Evolutionary conservation across 2,888 invertebrate species (phyloP).

Genomic region (Aelia acuminata): DNA sequence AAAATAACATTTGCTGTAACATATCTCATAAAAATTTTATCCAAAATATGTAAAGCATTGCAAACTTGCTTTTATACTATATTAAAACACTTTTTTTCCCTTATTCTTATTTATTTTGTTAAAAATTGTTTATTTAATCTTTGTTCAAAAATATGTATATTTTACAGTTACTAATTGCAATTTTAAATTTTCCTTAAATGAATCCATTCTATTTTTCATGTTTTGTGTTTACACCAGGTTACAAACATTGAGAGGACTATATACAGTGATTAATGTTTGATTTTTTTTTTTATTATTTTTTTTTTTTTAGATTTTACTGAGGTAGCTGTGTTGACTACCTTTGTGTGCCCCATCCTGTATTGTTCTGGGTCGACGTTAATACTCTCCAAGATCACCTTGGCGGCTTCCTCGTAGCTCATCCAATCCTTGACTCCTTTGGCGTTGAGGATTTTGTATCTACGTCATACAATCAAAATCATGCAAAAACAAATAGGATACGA

Average conservation of each 20-base stretch:
- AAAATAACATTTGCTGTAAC: no score
- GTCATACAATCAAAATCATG: conserved; percentile 53
- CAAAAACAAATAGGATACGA: conserved; percentile 56
- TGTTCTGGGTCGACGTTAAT: conserved; percentile 92
- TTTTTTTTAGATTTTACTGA: not conserved
- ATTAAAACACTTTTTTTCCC: no score
- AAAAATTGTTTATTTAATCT: no score
- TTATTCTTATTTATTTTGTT: not conserved
- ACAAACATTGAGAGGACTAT: not conserved
- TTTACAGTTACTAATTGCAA: no score
- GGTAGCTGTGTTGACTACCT: conserved; percentile 76
- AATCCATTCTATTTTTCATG: conserved; percentile 10
- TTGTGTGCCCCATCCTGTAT: conserved; percentile 95
- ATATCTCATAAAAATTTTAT: no score
- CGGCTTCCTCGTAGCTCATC: conserved; percentile 76
- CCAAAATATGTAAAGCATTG: no score
- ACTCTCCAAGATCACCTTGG: conserved; percentile 66
- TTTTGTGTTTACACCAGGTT: not conserved
- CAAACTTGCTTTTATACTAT: no score
- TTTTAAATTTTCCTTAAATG: not conserved
- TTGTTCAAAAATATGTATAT: no score
- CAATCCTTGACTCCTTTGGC: conserved; percentile 86
- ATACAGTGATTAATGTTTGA: not conserved
- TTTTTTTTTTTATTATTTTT: not conserved
- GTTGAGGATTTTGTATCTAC: conserved; percentile 99